Evolutionary conservation across 2,113 vertebrate genomes (phyloP).

Genomic region (Amazona vittata): DNA sequence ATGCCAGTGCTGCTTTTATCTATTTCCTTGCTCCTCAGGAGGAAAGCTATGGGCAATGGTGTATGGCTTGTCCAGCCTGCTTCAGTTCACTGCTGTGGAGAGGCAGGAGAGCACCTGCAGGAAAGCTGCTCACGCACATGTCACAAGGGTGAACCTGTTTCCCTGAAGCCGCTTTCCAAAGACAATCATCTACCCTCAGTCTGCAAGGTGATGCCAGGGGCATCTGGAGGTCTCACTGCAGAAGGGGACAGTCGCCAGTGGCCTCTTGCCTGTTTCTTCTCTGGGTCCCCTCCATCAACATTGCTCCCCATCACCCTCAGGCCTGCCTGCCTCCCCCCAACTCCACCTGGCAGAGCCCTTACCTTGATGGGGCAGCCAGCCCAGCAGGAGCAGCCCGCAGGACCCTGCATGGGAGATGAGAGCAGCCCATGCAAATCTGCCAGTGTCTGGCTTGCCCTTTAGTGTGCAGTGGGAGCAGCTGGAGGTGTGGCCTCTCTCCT

Average conservation of each 20-base stretch:
- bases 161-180: background rate
- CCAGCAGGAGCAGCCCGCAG: background rate
- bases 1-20: background rate
- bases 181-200: background rate
- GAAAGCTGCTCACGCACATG: accelerated
- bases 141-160: background rate
- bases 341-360: background rate
- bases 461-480: background rate
- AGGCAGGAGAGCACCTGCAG: background rate
- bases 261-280: background rate
- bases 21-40: background rate
- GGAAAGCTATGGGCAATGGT: background rate
- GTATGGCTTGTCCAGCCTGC: background rate
- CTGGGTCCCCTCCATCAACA: background rate
- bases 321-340: background rate
- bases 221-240: background rate
- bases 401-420: accelerated
- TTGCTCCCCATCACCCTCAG: background rate
- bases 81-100: background rate
- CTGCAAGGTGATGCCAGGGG: background rate
- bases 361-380: background rate
- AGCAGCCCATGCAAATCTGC: background rate
- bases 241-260: background rate
- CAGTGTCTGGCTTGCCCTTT: background rate
- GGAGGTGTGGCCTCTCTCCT: background rate